Evolutionary conservation across 2,797 vertebrate species (phyloP).

Genomic region (Parotocinclus haroldoi): DNA sequence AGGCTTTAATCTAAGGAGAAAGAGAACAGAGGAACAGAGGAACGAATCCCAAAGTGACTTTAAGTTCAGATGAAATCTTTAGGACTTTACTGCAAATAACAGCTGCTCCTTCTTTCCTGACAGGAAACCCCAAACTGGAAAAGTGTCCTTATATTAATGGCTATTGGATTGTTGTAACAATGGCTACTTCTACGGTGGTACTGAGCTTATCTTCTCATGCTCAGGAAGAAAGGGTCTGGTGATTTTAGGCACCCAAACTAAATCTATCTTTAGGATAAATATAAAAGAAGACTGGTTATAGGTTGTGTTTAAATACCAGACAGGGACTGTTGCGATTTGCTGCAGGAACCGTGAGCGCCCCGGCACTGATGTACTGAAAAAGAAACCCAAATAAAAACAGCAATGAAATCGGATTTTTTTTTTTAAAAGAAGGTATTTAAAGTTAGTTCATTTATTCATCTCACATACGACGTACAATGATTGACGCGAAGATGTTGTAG

Average conservation of each 20-base stretch:
- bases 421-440: not conserved
- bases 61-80: not conserved
- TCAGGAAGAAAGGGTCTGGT: too few species aligned
- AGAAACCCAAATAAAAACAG: not conserved
- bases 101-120: not conserved
- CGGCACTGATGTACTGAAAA: slow-evolving; percentile 12
- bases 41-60: not conserved
- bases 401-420: not conserved
- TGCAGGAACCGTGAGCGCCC: slow-evolving; percentile 8
- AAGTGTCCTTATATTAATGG: too few species aligned
- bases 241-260: too few species aligned
- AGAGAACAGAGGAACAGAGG: not conserved
- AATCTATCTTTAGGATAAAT: not conserved
- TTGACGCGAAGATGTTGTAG: not conserved
- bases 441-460: not conserved
- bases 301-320: not conserved
- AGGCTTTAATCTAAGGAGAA: not conserved
- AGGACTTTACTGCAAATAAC: not conserved
- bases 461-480: slow-evolving; percentile 6
- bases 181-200: too few species aligned
- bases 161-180: too few species aligned
- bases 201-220: too few species aligned
- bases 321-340: not conserved
- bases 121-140: not conserved
- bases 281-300: too few species aligned